Evolutionary conservation across 1,140 invertebrate genomes (phyloP).

Genomic region (Acyrthosiphon pisum): DNA sequence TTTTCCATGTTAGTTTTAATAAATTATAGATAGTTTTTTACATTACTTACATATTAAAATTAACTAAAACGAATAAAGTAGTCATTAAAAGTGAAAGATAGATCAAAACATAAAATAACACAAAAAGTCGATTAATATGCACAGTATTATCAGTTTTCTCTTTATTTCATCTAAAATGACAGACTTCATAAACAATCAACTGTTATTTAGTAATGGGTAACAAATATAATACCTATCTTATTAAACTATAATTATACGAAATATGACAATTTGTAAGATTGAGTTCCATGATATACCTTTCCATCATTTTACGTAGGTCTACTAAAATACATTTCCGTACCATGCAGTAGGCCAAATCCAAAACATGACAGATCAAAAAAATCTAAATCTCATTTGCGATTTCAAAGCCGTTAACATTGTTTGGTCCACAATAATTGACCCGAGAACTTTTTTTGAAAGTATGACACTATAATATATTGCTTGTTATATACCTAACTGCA

Average conservation of each 20-base stretch:
- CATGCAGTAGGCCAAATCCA: too few species aligned
- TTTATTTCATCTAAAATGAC: not conserved
- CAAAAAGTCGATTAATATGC: not conserved
- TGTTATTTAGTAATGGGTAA: too few species aligned
- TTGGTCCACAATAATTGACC: too few species aligned
- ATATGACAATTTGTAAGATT: not conserved
- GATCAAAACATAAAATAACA: not conserved
- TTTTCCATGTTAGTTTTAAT: constrained; percentile 22
- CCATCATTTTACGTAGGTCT: too few species aligned
- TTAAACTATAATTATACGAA: not conserved
- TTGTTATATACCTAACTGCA: not conserved
- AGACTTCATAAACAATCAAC: not conserved
- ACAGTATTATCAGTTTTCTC: not conserved
- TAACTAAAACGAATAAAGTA: not conserved
- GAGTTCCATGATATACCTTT: not conserved
- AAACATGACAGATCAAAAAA: too few species aligned
- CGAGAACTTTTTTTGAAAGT: not conserved
- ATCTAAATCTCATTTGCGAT: too few species aligned
- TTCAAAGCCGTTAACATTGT: too few species aligned
- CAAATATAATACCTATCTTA: not conserved
- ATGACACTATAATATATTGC: not conserved
- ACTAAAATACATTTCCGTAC: too few species aligned
- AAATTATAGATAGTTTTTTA: not conserved
- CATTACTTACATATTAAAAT: not conserved
- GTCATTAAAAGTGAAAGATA: constrained; percentile 11